Percentiles rank a stretch among this genome's conserved stretches.
These are phyloP conservation scores for Meandrina meandrites DNA, from an alignment of 92 coral and sea anemone genomes.

Conservation along the genomic window DNA sequence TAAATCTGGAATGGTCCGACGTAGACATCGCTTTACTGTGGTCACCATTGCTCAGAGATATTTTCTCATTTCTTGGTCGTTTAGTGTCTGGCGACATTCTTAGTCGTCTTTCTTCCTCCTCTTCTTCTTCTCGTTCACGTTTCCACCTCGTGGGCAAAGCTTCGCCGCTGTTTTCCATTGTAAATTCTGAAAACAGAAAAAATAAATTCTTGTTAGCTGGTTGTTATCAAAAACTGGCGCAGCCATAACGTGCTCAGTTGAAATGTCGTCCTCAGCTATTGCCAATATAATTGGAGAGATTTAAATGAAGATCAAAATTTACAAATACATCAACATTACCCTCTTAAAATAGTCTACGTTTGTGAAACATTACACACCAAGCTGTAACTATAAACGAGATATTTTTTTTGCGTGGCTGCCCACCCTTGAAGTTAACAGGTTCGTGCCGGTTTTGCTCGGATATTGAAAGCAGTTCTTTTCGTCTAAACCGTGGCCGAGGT, in stretches of 20 bases:
- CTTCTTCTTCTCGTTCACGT: constrained; percentile 74
- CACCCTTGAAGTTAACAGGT: constrained; percentile 26
- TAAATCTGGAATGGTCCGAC: constrained; percentile 73
- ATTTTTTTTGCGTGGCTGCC: constrained; percentile 4
- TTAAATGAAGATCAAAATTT: neutral
- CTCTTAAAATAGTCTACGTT: neutral
- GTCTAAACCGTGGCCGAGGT: neutral
- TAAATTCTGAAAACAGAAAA: constrained; percentile 53
- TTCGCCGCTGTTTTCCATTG: constrained; percentile 73
- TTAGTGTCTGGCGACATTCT: constrained; percentile 73
- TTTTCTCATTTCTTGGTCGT: constrained; percentile 63
- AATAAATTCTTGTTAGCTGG: neutral
- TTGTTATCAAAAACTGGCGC: neutral
- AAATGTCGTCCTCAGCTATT: neutral
- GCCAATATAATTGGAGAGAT: neutral
- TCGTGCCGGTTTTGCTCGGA: neutral
- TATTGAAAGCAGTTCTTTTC: neutral
- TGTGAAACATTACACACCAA: neutral
- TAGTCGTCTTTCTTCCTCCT: constrained; percentile 41
- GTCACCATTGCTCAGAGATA: constrained; percentile 55
- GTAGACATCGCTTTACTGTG: constrained; percentile 48
- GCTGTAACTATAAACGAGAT: neutral
- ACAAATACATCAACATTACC: neutral
- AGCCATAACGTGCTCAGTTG: too few relatives aligned
- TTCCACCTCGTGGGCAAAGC: constrained; percentile 55